Evolutionary conservation across 2,797 vertebrate genomes (phyloP).

Genomic region (Gymnothorax javanicus): DNA sequence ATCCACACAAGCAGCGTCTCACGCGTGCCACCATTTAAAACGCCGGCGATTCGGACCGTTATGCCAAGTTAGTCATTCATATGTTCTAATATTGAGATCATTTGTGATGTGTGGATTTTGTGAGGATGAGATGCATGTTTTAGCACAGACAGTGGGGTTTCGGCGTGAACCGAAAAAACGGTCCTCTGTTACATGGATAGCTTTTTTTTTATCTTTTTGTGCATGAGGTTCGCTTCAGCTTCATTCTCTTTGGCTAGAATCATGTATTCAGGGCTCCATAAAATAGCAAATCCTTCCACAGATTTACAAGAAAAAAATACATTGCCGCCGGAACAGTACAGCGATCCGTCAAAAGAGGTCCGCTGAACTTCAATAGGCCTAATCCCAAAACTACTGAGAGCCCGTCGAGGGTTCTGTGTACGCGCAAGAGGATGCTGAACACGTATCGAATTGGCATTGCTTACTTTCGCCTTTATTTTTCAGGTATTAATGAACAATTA

Average conservation of each 20-base stretch:
- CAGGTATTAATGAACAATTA: too few relatives aligned
- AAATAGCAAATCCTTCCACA: slow-evolving; percentile 60
- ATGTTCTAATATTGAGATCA: slow-evolving; percentile 12
- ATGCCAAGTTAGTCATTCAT: slow-evolving; percentile 4
- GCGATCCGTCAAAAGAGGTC: too few relatives aligned
- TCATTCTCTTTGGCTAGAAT: slow-evolving; percentile 43
- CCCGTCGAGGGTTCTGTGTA: too few relatives aligned
- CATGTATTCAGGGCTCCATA: slow-evolving; percentile 45
- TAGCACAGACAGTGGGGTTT: slow-evolving; percentile 26
- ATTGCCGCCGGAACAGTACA: too few relatives aligned
- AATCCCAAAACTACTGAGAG: too few relatives aligned
- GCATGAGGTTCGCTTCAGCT: slow-evolving; percentile 56
- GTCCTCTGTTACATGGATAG: slow-evolving; percentile 37
- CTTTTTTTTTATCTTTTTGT: slow-evolving; percentile 55
- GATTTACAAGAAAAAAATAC: slow-evolving; percentile 71
- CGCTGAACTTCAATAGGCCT: too few relatives aligned
- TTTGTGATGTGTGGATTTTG: slow-evolving; percentile 15
- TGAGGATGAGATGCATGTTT: slow-evolving; percentile 34
- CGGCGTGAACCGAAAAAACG: not conserved
- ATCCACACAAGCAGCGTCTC: not conserved
- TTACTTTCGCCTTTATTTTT: too few relatives aligned
- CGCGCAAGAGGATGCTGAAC: too few relatives aligned
- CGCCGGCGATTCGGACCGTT: not conserved
- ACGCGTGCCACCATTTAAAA: not conserved
- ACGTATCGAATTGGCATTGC: too few relatives aligned